Conservation (phyloP, 1,140 invertebrate genomes). For the Oncopodura yosiiana region DNA sequence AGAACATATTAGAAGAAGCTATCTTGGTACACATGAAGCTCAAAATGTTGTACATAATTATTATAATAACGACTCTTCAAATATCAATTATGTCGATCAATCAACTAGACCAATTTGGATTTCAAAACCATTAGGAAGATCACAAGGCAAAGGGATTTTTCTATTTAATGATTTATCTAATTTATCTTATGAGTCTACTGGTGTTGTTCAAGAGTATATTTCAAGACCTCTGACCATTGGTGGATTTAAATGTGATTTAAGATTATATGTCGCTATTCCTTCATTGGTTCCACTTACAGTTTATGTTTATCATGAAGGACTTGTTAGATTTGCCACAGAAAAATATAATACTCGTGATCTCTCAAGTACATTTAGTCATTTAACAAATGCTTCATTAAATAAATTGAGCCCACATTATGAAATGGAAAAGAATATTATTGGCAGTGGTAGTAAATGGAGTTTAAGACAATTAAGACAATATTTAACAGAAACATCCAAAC, state of each 20-base stretch:
- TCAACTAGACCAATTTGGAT: slow-evolving; percentile 55
- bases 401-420: slow-evolving; percentile 66
- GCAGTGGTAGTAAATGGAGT: slow-evolving; percentile 67
- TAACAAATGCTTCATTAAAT: slow-evolving; percentile 80
- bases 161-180: slow-evolving; percentile 68
- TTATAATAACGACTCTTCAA: no score
- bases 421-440: slow-evolving; percentile 66
- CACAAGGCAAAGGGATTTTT: slow-evolving; percentile 71
- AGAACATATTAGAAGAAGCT: slow-evolving; percentile 5
- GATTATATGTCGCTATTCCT: slow-evolving; percentile 72
- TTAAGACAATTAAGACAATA: slow-evolving; percentile 68
- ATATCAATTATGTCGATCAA: no score
- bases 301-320: slow-evolving; percentile 70
- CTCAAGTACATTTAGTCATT: slow-evolving; percentile 74
- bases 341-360: slow-evolving; percentile 74
- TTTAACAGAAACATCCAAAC: slow-evolving; percentile 54
- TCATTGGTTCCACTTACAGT: slow-evolving; percentile 70
- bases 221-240: slow-evolving; percentile 73
- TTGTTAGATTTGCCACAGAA: slow-evolving; percentile 72
- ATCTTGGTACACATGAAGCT: background rate
- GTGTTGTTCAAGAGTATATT: slow-evolving; percentile 67
- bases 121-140: slow-evolving; percentile 72
- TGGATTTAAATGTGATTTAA: slow-evolving; percentile 78
- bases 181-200: slow-evolving; percentile 54
- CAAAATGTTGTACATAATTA: slow-evolving; percentile 1